Conservation (phyloP, 2,113 vertebrate genomes). For the Pelmatolapia mariae region DNA sequence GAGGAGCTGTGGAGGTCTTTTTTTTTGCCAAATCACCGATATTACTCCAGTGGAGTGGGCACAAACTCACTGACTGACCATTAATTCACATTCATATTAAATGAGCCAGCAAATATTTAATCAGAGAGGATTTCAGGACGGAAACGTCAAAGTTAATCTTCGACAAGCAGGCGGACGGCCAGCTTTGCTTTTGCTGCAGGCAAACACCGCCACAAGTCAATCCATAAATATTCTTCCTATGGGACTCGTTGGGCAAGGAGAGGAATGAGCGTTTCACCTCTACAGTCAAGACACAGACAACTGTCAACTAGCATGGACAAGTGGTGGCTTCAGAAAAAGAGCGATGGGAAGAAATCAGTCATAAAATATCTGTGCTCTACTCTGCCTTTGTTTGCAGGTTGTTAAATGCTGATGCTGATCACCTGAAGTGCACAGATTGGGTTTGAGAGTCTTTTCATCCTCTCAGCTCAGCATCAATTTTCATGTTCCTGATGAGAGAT, state of each 20-base stretch:
- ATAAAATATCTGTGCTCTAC: not conserved
- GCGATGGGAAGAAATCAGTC: not conserved
- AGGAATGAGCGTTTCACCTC: not conserved
- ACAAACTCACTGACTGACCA: constrained; percentile 36
- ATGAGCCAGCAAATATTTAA: constrained; percentile 63
- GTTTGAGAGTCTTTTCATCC: not conserved
- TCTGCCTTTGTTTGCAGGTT: not conserved
- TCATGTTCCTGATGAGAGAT: not conserved
- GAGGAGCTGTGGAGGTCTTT: not conserved
- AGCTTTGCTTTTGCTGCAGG: constrained; percentile 19
- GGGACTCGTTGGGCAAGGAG: constrained; percentile 11
- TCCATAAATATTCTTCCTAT: constrained; percentile 52
- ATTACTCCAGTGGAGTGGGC: constrained; percentile 14
- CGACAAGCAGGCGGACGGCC: not conserved
- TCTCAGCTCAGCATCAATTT: not conserved
- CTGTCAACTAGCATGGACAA: not conserved
- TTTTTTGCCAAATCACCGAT: not conserved
- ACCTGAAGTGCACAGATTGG: not conserved
- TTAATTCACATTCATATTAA: constrained; percentile 63
- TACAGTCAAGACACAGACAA: not conserved
- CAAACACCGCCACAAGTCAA: constrained; percentile 9
- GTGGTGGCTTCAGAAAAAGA: not conserved
- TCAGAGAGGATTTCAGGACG: constrained; percentile 43
- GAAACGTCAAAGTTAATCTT: constrained; percentile 57
- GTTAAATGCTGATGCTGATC: not conserved